Evolutionary conservation across 2,113 vertebrate genomes (phyloP).

Genomic region (Pseudopipra pipra): DNA sequence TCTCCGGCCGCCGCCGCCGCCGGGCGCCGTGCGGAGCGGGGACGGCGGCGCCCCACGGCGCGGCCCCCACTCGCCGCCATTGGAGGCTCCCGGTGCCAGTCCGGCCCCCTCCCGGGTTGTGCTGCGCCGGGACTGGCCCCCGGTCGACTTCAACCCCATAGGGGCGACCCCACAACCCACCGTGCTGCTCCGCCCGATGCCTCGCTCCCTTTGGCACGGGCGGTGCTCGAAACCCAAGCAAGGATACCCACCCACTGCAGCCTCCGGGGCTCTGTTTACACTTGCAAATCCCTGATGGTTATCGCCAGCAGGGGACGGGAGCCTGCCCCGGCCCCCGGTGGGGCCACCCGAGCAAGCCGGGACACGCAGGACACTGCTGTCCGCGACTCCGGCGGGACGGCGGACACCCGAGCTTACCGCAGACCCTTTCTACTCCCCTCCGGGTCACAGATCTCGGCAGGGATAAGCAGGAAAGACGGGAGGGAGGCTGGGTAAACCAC

Average conservation of each 20-base stretch:
- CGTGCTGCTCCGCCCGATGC: neutral
- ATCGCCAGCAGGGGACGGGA: neutral
- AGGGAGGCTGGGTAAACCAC: neutral
- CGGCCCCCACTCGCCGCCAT: neutral
- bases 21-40: neutral
- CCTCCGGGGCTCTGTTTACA: neutral
- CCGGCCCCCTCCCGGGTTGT: neutral
- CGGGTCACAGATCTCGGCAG: neutral
- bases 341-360: neutral
- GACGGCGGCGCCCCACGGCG: neutral
- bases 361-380: neutral
- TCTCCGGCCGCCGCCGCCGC: neutral
- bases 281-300: constrained; percentile 13
- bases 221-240: neutral
- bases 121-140: neutral
- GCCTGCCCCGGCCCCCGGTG: neutral
- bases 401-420: neutral
- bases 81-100: neutral
- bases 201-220: neutral
- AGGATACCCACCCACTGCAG: neutral
- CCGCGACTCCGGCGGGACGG: neutral
- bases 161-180: neutral
- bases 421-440: neutral
- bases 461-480: neutral
- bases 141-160: neutral